Evolutionary conservation across 2,888 invertebrate genomes (phyloP), one percentile per base, ranked within the genome.

Genomic region (Agrochola macilenta): DNA sequence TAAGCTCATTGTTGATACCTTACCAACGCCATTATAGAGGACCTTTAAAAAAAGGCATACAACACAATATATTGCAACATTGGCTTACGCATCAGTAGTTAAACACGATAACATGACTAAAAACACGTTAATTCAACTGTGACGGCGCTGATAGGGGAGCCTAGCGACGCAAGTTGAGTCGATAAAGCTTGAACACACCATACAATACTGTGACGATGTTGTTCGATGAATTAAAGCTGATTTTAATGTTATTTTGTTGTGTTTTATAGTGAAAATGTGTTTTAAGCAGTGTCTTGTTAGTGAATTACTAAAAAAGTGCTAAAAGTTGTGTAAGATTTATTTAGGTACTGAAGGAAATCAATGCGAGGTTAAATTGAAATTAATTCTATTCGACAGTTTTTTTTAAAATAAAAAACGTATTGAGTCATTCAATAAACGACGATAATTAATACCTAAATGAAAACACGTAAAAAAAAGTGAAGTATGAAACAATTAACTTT

Each of bases 51-150:
- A 78, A 75, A 73, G 23, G 43, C 43, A 78, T 78, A 85, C 86
- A 86, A 86, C 69, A 84, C 79, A 81, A 84, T 78, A 82, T 78
- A 87, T 84, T 72, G 81, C 57, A 74, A 77, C 82, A 83, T 83
- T 77, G 86, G 83, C 81, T 89, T 82, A 89, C 91, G 83, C 89
- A 82, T 82, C 82, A 89, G 73, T 89, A 85, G 82, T 81, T 83
- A 79, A 73, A 75, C 52, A 69, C 80, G 87, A 90, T 90, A 90
- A 91, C 89, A 90, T 88, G 43, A 80, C 82, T 89, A 91, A 92
- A 91, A 91, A 90, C 88, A 85, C 87, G 91, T 90, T 93, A 93
- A 95, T 93, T 93, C 93, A 88, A 92, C 91, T 92, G 95, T 93
- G 90, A 92, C 92, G 87, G 77, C 84, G 88, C 91, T 85, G 95